Base-by-base conservation (phyloP, 1,140 invertebrate species). In the Anadara kagoshimensis region DNA sequence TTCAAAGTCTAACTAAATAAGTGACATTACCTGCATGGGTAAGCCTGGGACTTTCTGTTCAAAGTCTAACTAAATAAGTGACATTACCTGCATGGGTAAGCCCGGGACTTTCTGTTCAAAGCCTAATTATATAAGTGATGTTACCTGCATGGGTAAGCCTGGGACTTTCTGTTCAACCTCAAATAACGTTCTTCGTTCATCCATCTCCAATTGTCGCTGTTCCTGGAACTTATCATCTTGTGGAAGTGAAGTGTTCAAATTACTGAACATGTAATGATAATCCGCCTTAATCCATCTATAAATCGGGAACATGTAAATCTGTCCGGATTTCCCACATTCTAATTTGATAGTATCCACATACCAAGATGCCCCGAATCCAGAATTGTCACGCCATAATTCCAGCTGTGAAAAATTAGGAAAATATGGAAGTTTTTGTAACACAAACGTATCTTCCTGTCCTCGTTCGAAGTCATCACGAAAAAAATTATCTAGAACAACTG, bases 201-300 rank as follows among this genome's bases (percentile, higher is more conserved):
- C 65, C 3, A 89, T 51, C 59, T 89, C 88, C 56, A 72, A 51
- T 7, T 67, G 43, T 45, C 88, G 64, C 29, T 82, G 77, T 14
- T 83, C 73, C 14, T 47, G 58, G 57, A 83, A 56, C 1, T 75
- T 70, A 63, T 87, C 85, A 53, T 75, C 44, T 67, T 89, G 88
- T 5, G 88, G 88, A 11, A 89, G 75, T 43, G 81, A 83, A 11
- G 81, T 83, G 70, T 89, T 87, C 49, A 86, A 78, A 56, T 86
- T 71, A 10, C 57, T 36, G 45, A 89, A 71, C 0, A 71, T 69
- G 73, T 91, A 91, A 20, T 82, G 85, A 20, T 76, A 83, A 47
- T 89, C 70, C 20, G 78, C 63, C 18, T 83, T 82, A 51, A 91
- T 87, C 90, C 90, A 91, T 24, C 90, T 80, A 51, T 88, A 88